Conservation (phyloP, 2,888 invertebrate species). For the Slavum lentiscoides region DNA sequence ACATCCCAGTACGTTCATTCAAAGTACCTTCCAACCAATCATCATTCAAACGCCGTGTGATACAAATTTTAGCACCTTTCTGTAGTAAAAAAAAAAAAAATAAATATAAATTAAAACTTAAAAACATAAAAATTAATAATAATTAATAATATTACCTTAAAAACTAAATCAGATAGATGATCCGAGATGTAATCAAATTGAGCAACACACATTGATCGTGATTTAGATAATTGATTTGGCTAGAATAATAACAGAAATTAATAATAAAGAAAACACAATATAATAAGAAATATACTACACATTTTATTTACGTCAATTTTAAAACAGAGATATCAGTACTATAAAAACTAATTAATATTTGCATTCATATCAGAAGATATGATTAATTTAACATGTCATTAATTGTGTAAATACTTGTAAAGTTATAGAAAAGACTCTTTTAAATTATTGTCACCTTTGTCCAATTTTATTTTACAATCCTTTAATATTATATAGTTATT, state of each 20-base stretch:
- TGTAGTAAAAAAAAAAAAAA: slow-evolving; percentile 59
- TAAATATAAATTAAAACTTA: neutral
- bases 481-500: too few relatives aligned
- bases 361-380: neutral
- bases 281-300: neutral
- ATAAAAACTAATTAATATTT: neutral
- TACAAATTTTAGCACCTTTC: slow-evolving; percentile 73
- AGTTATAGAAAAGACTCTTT: too few relatives aligned
- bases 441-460: too few relatives aligned
- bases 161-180: slow-evolving; percentile 76
- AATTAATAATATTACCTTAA: slow-evolving; percentile 68
- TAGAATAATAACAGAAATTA: slow-evolving; percentile 9
- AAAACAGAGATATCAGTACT: neutral
- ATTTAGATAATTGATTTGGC: slow-evolving; percentile 10
- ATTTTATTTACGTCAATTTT: neutral
- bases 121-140: neutral
- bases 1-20: slow-evolving; percentile 75
- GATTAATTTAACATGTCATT: neutral
- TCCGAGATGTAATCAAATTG: slow-evolving; percentile 76
- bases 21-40: slow-evolving; percentile 81
- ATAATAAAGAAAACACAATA: neutral
- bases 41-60: slow-evolving; percentile 72
- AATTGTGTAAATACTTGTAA: neutral
- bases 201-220: slow-evolving; percentile 73
- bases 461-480: too few relatives aligned